phyloP scores from a whole-genome alignment of 2,113 vertebrate species.

The Eudorcas thomsonii region DNA sequence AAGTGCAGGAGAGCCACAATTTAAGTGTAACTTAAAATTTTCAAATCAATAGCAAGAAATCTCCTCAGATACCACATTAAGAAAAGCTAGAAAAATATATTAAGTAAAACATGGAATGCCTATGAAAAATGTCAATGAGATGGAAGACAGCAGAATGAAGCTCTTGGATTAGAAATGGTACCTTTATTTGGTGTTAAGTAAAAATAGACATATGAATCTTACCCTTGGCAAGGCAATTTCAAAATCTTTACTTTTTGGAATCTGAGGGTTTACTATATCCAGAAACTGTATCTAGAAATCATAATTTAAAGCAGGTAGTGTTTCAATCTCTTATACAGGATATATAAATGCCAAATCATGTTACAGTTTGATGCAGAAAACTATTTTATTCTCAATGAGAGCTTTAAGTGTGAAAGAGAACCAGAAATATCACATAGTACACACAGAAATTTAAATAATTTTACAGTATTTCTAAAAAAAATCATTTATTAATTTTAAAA shows the following conservation, averaged over 20 bases:
- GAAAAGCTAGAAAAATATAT: constrained; percentile 55
- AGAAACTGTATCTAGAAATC: constrained; percentile 51
- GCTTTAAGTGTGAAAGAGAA: constrained; percentile 63
- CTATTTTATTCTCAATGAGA: constrained; percentile 62
- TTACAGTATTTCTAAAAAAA: constrained; percentile 24
- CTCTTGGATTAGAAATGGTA: constrained; percentile 55
- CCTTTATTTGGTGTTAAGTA: constrained; percentile 41
- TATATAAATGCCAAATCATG: constrained; percentile 66
- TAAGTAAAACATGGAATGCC: constrained; percentile 30
- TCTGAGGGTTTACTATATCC: constrained; percentile 30
- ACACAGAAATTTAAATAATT: constrained; percentile 52
- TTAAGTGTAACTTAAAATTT: constrained; percentile 28
- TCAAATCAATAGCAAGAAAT: constrained; percentile 42
- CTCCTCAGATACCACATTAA: constrained; percentile 44
- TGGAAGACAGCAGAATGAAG: constrained; percentile 34
- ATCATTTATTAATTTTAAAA: constrained; percentile 33
- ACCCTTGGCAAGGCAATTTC: constrained; percentile 36
- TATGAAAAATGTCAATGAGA: constrained; percentile 18
- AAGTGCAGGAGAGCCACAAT: constrained; percentile 1
- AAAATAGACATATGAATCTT: constrained; percentile 41
- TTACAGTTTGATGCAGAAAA: constrained; percentile 53
- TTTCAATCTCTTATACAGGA: constrained; percentile 42
- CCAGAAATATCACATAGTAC: constrained; percentile 62
- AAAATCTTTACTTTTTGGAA: constrained; percentile 25
- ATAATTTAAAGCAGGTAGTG: constrained; percentile 63